Base-by-base conservation (phyloP, 2,888 invertebrate species). In the Epistrophe eligans region DNA sequence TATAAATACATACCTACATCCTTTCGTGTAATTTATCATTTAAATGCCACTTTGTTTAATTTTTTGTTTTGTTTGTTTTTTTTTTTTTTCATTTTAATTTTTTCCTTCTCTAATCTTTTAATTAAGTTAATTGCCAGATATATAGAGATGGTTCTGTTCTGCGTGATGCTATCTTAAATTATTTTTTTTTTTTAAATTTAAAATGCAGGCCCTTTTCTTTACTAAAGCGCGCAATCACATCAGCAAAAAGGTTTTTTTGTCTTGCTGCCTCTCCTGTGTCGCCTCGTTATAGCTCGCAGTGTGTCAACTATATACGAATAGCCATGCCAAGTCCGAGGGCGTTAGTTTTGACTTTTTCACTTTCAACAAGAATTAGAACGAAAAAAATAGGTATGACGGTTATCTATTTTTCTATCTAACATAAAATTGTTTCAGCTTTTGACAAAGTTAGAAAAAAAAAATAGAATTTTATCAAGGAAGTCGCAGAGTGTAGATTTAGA, bases 81-180 rank as follows among this genome's bases (percentile, higher is more conserved):
- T 11, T n/a, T 70, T 28, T 10, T 55, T 6, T 58, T 58, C 15
- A n/a, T 19, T 40, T 70, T 52, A 55, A 70, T n/a, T 70, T 70
- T 38, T n/a, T 17, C n/a, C 17, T 35, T 40, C 7, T 55, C 15
- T 38, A 52, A 70, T 55, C 70, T 50, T 70, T 70, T 70, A 70
- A 70, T 70, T 70, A 70, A 70, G 70, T 70, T 70, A 55, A 70
- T 70, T 70, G 55, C 40, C 7, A 55, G 40, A 70, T 24, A 24
- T 24, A 24, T 24, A 62, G 62, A 62, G 24, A 62, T 9, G 19
- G 70, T 11, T 40, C 15, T 24, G 19, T 40, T 50, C n/a, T 70
- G 40, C n/a, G 35, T 66, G 40, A 70, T 70, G 17, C 40, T 55
- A 70, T 70, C 70, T 70, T 55, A 70, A 70, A 70, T 55, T 40